These are phyloP conservation scores for Amyelois transitella DNA, from an alignment of 1,140 invertebrate species.

Conservation along the genomic window DNA sequence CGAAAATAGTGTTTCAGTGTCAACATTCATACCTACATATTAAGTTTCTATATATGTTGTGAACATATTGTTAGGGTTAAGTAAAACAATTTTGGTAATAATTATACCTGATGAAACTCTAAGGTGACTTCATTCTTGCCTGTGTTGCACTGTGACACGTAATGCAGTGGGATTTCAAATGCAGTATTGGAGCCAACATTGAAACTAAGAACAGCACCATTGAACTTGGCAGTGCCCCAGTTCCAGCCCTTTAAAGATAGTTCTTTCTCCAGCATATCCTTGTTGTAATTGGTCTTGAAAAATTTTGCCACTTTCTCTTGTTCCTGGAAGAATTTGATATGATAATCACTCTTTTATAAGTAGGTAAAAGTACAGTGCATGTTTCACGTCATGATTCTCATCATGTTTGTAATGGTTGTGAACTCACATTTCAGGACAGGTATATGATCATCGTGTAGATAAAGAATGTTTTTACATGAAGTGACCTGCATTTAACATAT, in stretches of 20 bases:
- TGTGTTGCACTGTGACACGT: slow-evolving; percentile 97
- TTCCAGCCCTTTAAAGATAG: slow-evolving; percentile 98
- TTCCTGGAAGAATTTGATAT: too few species aligned
- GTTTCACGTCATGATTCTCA: too few species aligned
- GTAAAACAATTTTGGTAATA: not conserved
- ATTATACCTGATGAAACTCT: slow-evolving; percentile 93
- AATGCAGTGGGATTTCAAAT: slow-evolving; percentile 96
- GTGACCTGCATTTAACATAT: too few species aligned
- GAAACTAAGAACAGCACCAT: slow-evolving; percentile 93
- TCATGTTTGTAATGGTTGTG: too few species aligned
- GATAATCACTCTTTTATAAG: too few species aligned
- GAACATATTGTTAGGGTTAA: not conserved
- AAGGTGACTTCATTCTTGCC: slow-evolving; percentile 99
- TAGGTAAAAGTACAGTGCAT: too few species aligned
- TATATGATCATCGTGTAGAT: too few species aligned
- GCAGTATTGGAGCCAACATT: slow-evolving; percentile 91
- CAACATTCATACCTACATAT: too few species aligned
- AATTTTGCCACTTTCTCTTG: slow-evolving; percentile 91
- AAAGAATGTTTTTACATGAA: too few species aligned
- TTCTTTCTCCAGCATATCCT: slow-evolving; percentile 93
- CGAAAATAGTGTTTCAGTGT: too few species aligned
- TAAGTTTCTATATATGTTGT: too few species aligned
- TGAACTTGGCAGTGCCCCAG: slow-evolving; percentile 97
- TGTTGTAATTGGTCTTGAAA: slow-evolving; percentile 88
- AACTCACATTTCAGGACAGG: too few species aligned